Evolutionary conservation across 2,888 invertebrate genomes (phyloP), one percentile per base, ranked within the genome.

Genomic region (Polyommatus iphigenia): DNA sequence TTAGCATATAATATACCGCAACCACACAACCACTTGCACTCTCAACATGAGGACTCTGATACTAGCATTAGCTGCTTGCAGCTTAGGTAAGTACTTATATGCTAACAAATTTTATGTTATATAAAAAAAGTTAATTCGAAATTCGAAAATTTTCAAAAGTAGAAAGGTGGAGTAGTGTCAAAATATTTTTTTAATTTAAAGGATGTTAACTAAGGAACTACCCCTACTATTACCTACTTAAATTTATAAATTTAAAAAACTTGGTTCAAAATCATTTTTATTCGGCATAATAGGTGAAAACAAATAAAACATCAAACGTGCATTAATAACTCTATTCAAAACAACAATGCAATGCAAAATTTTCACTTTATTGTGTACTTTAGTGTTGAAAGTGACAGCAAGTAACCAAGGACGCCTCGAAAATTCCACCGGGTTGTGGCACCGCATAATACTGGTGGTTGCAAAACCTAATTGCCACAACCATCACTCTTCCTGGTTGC

Each of bases 21-120:
- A 80, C 83, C 83, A 79, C 82, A 81, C 80, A 81, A 81, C 78
- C 82, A 82, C 80, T 83, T 84, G 81, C 32, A 78, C 82, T 81
- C 81, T 82, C 82, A 88, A 86, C 83, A 93, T 93, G 93, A 90
- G 88, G 83, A 89, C 86, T 85, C 87, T 91, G 84, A 81, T 92
- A 77, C 81, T 89, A 80, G 82, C 87, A 80, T 83, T 91, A 79
- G 88, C 89, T 78, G 83, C 85, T 82, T 88, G 86, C 83, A 90
- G 87, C 83, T 83, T 90, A 77, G 93, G 93, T 93, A 83, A 91
- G 93, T 92, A 67, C 29, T 41, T 32, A 29, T 32, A 29, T 67
- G 29, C 24, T 62, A 20, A 13, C 62, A 62, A 62, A 59, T 20
- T 8, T 59, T 59, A 24, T 3, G 24, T 24, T 13, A 59, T 20